Percentiles rank a stretch among this genome's conserved stretches.
phyloP scores from a whole-genome alignment of 2,888 invertebrate genomes.

The Diaphora mendica region DNA sequence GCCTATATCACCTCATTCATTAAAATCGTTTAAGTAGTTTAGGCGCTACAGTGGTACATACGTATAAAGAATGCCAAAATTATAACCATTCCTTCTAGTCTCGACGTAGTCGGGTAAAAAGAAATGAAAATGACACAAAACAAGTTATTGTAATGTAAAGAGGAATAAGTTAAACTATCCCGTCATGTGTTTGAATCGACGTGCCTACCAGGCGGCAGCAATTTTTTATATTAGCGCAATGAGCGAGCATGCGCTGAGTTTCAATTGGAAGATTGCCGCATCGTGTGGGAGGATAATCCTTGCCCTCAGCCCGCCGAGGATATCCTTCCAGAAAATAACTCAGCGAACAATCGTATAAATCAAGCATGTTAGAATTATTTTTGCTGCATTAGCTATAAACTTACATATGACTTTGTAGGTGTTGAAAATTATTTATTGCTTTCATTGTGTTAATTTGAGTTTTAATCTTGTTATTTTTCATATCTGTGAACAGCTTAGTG shows the following conservation, averaged over 20 bases:
- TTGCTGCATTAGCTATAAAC: background rate
- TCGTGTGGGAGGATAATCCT: conserved; percentile 81
- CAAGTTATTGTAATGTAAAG: background rate
- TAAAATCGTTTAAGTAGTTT: too few species aligned
- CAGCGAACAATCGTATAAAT: conserved; percentile 59
- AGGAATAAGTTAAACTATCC: conserved; percentile 10
- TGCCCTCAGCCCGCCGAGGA: conserved; percentile 79
- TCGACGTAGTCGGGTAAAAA: background rate
- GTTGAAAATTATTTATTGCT: background rate
- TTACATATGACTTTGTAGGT: background rate
- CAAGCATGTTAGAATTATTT: conserved; percentile 24
- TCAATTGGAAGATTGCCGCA: conserved; percentile 83
- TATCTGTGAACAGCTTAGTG: background rate
- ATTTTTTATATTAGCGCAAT: conserved; percentile 85
- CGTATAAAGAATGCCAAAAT: too few species aligned
- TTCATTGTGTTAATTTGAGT: background rate
- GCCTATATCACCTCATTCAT: too few species aligned
- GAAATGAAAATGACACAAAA: background rate
- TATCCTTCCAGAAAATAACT: conserved; percentile 85
- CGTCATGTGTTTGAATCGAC: conserved; percentile 39
- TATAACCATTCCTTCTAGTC: too few species aligned
- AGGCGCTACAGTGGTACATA: too few species aligned
- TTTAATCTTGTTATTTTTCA: background rate
- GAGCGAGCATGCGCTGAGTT: conserved; percentile 73
- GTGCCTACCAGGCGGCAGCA: conserved; percentile 61